phyloP scores from a whole-genome alignment of 2,113 vertebrate species.

The Ailuropoda melanoleuca region DNA sequence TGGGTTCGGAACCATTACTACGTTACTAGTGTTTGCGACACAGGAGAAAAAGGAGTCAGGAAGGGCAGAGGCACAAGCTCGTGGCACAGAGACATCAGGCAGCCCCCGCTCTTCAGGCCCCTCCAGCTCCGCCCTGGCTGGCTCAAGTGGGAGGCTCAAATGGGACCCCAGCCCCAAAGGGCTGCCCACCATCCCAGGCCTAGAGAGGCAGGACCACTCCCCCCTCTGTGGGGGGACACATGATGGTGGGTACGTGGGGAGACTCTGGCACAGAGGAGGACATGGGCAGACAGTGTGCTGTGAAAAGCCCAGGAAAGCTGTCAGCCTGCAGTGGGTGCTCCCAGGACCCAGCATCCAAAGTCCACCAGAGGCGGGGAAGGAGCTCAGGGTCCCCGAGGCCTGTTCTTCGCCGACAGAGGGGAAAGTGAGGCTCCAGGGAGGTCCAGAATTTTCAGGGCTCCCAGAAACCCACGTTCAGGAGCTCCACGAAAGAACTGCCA shows the following conservation, averaged over 20 bases:
- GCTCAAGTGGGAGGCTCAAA: too few species aligned
- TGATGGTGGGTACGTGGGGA: rapidly evolving
- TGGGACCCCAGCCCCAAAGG: background rate
- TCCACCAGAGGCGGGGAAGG: background rate
- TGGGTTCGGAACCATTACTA: rapidly evolving
- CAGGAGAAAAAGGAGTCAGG: background rate
- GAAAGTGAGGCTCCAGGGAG: background rate
- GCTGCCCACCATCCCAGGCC: background rate
- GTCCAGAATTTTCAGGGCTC: background rate
- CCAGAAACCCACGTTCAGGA: background rate
- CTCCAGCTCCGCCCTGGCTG: background rate
- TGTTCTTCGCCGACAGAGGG: background rate
- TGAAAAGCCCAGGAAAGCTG: background rate
- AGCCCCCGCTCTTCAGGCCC: background rate
- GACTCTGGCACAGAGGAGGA: background rate
- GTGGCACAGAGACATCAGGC: background rate
- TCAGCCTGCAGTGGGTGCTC: background rate
- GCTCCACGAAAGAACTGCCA: background rate
- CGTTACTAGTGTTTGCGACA: background rate
- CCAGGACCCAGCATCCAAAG: background rate
- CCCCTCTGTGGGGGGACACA: rapidly evolving
- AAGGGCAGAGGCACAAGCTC: background rate
- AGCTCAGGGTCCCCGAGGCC: background rate
- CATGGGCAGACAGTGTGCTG: rapidly evolving
- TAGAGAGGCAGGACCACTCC: background rate